A percentile compares a stretch with the other conserved stretches of the same genome.
Conservation (phyloP, 2,113 vertebrate genomes). For the Pedetes capensis region DNA sequence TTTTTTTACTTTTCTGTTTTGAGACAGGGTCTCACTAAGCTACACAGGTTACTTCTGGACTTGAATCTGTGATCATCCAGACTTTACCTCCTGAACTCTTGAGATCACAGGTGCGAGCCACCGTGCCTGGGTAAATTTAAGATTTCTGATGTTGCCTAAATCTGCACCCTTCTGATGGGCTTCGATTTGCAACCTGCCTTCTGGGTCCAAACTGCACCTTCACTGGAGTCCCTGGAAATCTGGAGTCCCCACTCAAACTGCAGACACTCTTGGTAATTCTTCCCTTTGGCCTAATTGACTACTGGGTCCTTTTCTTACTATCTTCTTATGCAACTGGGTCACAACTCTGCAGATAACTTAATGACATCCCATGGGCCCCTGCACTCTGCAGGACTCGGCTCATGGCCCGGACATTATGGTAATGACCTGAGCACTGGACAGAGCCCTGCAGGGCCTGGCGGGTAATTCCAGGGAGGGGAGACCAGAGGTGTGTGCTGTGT, state of each 20-base stretch:
- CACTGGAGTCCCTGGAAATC: no score
- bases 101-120: no score
- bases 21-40: no score
- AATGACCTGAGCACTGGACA: not conserved
- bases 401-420: not conserved
- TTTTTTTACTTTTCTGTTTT: no score
- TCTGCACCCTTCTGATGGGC: not conserved
- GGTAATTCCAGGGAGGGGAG: not conserved
- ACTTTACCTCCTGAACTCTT: no score
- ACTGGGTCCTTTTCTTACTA: not conserved
- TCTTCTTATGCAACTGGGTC: not conserved
- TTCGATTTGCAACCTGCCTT: no score
- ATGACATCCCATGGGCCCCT: not conserved
- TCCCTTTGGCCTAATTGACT: not conserved
- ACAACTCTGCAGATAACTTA: not conserved
- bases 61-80: no score
- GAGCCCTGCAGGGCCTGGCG: not conserved
- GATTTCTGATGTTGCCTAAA: not conserved
- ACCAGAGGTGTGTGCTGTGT: accelerated
- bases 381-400: not conserved
- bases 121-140: no score
- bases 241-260: not conserved
- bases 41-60: no score
- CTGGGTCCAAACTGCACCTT: not conserved
- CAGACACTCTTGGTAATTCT: not conserved